A percentile compares a stretch with the other conserved stretches of the same genome.
Conservation (phyloP, 2,113 vertebrate genomes). For the Lethenteron camtschaticum region DNA sequence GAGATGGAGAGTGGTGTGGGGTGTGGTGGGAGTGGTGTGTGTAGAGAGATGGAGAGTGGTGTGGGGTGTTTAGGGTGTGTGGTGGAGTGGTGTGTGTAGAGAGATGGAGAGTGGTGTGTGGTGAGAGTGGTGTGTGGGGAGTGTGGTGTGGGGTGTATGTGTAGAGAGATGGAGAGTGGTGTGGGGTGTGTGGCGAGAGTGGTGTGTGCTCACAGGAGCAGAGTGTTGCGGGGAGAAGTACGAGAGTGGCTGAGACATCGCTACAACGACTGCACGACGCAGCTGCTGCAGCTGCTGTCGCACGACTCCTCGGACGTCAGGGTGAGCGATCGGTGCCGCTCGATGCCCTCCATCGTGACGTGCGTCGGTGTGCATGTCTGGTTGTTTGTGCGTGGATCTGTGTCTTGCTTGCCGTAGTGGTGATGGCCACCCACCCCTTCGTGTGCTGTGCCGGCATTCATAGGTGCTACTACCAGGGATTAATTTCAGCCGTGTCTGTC, state of each 20-base stretch:
- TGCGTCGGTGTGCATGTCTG: not conserved
- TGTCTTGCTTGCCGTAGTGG: no score
- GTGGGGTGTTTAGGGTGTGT: not conserved
- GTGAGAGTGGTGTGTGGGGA: not conserved
- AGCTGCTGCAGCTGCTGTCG: conserved; percentile 32
- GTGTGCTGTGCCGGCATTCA: no score
- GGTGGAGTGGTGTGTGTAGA: not conserved
- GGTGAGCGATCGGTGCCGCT: conserved; percentile 22
- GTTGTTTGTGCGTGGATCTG: no score
- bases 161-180: not conserved
- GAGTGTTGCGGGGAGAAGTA: conserved; percentile 36
- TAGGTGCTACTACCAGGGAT: no score
- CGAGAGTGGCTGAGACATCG: conserved; percentile 60
- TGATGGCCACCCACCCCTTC: no score
- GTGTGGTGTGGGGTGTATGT: no score
- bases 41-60: not conserved
- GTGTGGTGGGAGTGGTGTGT: no score
- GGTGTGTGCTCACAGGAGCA: conserved; percentile 14
- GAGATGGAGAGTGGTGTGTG: no score
- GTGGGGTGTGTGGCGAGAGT: not conserved
- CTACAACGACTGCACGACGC: conserved; percentile 39
- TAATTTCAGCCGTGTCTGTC: no score
- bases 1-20: no score
- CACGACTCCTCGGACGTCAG: conserved; percentile 31
- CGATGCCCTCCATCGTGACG: not conserved